Conservation (phyloP, 2,113 vertebrate species). For the Syngnathus floridae region DNA sequence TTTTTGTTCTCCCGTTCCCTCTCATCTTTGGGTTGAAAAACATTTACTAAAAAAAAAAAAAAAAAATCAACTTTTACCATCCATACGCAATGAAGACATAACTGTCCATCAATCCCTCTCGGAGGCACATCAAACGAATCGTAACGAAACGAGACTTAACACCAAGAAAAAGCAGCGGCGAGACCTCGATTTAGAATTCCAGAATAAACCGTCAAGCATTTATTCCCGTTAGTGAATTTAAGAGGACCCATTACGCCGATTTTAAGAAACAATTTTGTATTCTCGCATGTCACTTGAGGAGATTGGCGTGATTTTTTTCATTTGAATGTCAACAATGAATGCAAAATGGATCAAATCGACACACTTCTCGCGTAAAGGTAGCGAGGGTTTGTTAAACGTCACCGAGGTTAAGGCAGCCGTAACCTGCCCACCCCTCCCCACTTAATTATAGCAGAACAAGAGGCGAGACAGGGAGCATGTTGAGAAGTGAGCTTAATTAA, state of each 20-base stretch:
- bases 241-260: not conserved
- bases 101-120: constrained; percentile 46
- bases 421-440: constrained; percentile 8
- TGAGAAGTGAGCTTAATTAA: constrained; percentile 77
- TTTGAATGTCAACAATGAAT: not conserved
- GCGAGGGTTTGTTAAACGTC: constrained; percentile 17
- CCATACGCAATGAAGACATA: constrained; percentile 19
- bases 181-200: constrained; percentile 13
- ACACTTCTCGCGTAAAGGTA: not conserved
- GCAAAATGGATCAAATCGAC: not conserved
- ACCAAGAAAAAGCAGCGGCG: constrained; percentile 9
- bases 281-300: not conserved
- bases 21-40: constrained; percentile 24
- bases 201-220: constrained; percentile 2
- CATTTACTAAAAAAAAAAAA: not conserved
- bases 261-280: not conserved
- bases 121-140: constrained; percentile 21
- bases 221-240: constrained; percentile 12
- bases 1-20: constrained; percentile 35
- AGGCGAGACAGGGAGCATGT: constrained; percentile 47
- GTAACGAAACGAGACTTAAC: constrained; percentile 29
- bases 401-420: constrained; percentile 39
- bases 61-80: constrained; percentile 13
- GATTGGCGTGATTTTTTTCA: not conserved
- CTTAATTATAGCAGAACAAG: constrained; percentile 42